Evolutionary conservation across 1,140 invertebrate species (phyloP), one percentile per base, ranked within the genome.

Genomic region (Periplaneta americana): DNA sequence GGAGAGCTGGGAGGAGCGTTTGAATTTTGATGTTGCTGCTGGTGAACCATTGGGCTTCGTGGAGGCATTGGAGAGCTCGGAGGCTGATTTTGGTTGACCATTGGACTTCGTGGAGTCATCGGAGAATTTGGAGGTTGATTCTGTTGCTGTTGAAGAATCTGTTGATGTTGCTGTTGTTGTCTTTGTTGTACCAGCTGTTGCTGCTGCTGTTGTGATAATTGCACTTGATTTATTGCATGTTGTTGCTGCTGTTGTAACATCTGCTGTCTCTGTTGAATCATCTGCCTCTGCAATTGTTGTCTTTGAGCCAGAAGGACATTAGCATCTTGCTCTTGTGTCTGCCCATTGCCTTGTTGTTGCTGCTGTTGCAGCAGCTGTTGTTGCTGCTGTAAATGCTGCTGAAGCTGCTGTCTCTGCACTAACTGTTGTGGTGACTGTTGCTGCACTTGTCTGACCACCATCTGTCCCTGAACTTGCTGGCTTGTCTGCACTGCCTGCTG

Each of bases 91-190:
- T 83, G 82, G 22, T 91, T 90, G 15, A 92, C 87, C 83, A 91
- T 90, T 4, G 93, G 92, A 84, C 92, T 94, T 33, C 93, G 88
- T 8, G 92, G 90, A 39, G 84, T 83, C 84, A 93, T 89, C 0
- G 93, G 93, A 0, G 93, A 94, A 75, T 88, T 90, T 1, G 93
- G 92, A 28, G 92, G 91, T 78, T 92, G 92, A 31, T 80, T 82
- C 28, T 83, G 81, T 35, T 79, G 79, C 28, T 83, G 80, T n/a
- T 80, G 75, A 35, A 81, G 85, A 78, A 84, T 84, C 9, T 85
- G 84, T 83, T 89, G 88, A 80, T 90, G 88, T 82, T 87, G 88
- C 75, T 90, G 88, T 48, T 82, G 78, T n/a, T 34, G 66, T 48
- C 78, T 82, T 36, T 82, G 78, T 82, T 85, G 82, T 15, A 81